Evolutionary conservation across 1,140 invertebrate species (phyloP).

Genomic region (Leptinotarsa lineolata): DNA sequence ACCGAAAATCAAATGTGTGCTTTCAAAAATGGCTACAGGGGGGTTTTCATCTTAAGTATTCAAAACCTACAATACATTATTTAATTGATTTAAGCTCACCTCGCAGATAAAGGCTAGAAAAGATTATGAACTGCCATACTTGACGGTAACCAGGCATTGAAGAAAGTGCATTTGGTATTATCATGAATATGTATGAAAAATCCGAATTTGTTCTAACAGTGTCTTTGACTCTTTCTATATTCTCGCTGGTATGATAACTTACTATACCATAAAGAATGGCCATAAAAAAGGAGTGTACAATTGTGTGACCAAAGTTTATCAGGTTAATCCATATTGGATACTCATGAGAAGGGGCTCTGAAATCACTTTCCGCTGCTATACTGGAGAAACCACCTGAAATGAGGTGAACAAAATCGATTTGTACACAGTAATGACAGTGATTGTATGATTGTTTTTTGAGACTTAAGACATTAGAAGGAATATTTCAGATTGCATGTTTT

Average conservation of each 20-base stretch:
- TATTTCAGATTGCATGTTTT: too few species aligned
- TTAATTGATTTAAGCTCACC: not conserved
- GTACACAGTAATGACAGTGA: too few species aligned
- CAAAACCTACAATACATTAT: too few species aligned
- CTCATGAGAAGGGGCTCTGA: slow-evolving; percentile 3
- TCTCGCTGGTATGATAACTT: not conserved
- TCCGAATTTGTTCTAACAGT: not conserved
- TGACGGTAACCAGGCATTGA: not conserved
- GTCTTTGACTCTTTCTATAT: not conserved
- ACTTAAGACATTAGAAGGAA: not conserved
- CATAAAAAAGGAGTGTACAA: slow-evolving; percentile 1
- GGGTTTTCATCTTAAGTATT: too few species aligned
- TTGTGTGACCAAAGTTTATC: slow-evolving; percentile 4
- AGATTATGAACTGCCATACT: slow-evolving; percentile 15
- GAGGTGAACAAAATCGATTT: not conserved
- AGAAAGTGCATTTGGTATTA: slow-evolving; percentile 1
- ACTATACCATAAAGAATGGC: slow-evolving; percentile 10
- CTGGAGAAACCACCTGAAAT: slow-evolving; percentile 19
- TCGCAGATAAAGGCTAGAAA: not conserved
- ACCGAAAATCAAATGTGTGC: too few species aligned
- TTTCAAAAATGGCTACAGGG: too few species aligned
- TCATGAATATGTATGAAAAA: slow-evolving; percentile 7
- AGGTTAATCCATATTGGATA: slow-evolving; percentile 9
- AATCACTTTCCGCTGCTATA: slow-evolving; percentile 14
- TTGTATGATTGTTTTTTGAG: not conserved